Percentiles rank a stretch among this genome's conserved stretches.
These are phyloP conservation scores for Myotis myotis DNA, from an alignment of 2,797 vertebrate genomes.

Conservation along the genomic window DNA sequence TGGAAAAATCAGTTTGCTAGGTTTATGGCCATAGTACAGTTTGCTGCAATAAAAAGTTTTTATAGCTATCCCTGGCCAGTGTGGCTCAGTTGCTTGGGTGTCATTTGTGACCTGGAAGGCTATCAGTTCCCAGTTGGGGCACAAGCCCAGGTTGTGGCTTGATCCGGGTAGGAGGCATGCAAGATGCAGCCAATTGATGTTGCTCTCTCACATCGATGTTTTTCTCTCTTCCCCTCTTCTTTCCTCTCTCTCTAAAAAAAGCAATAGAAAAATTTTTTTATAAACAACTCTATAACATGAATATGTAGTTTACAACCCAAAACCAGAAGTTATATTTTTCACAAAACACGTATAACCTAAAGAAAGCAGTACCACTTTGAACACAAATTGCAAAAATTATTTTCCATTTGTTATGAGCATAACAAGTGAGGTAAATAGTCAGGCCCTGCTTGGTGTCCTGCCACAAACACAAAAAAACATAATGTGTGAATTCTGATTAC, in stretches of 20 bases:
- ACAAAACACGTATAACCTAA: neutral
- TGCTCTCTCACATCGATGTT: neutral
- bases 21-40: neutral
- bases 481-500: neutral
- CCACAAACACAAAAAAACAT: neutral
- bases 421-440: neutral
- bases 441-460: neutral
- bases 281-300: neutral
- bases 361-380: neutral
- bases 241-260: neutral
- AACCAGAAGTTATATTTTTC: neutral
- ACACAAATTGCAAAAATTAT: neutral
- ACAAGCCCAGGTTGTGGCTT: neutral
- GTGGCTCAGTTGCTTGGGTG: neutral
- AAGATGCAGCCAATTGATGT: neutral
- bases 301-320: neutral
- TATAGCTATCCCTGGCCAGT: neutral
- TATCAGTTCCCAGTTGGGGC: neutral
- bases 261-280: neutral
- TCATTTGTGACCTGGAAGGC: neutral
- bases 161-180: neutral
- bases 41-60: neutral
- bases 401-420: neutral
- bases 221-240: neutral
- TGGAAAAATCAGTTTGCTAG: neutral